These are phyloP conservation scores for Ridgeia piscesae DNA, from an alignment of 1,140 invertebrate genomes.

Conservation along the genomic window DNA sequence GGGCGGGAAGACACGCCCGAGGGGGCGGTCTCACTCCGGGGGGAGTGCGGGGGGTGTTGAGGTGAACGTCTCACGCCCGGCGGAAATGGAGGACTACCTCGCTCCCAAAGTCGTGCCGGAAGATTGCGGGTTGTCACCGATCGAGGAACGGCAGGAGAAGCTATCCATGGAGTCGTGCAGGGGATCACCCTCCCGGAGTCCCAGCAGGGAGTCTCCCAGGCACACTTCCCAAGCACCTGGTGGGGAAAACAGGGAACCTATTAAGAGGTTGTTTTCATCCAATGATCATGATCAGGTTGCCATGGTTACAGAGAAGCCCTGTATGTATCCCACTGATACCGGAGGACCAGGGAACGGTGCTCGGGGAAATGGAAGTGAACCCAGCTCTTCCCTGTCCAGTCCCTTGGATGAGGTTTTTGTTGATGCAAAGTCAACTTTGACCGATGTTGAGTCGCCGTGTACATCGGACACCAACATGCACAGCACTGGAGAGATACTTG, in stretches of 20 bases:
- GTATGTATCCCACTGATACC: not conserved
- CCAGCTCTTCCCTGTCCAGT: conserved; percentile 16
- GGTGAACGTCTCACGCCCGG: not conserved
- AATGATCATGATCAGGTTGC: not conserved
- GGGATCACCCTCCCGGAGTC: not conserved
- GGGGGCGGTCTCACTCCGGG: not conserved
- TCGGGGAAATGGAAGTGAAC: not conserved
- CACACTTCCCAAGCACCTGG: not conserved
- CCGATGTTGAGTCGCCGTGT: not conserved
- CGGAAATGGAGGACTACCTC: conserved; percentile 1
- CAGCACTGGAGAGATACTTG: not conserved
- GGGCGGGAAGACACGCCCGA: not conserved
- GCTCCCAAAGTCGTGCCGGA: not conserved
- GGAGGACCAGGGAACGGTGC: not conserved
- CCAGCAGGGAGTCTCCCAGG: not conserved
- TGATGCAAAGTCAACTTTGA: conserved; percentile 11
- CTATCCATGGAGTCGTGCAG: not conserved
- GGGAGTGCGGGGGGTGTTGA: not conserved
- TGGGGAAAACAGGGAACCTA: not conserved
- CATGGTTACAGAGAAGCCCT: not conserved
- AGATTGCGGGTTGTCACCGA: not conserved
- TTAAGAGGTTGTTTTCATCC: not conserved
- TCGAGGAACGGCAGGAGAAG: conserved; percentile 2
- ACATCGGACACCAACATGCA: not conserved
- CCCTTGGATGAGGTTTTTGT: not conserved